Evolutionary conservation across 2,888 invertebrate genomes (phyloP).

Genomic region (Aproaerema taeniolella): DNA sequence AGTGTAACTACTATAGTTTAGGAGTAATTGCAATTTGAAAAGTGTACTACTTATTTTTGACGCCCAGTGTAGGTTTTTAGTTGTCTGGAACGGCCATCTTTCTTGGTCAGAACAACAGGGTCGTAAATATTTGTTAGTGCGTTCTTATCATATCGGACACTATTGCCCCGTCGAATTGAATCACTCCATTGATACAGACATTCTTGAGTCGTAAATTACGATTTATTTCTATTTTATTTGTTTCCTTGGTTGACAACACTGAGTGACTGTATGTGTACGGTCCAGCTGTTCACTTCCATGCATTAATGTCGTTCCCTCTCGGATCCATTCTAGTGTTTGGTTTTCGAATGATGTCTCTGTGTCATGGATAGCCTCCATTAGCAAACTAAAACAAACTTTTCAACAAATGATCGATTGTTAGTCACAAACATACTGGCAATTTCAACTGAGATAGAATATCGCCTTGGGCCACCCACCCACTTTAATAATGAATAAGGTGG

Average conservation of each 20-base stretch:
- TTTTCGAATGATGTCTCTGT: slow-evolving; percentile 27
- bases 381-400: slow-evolving; percentile 29
- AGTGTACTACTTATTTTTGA: no score
- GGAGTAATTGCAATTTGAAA: no score
- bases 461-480: slow-evolving; percentile 12
- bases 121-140: background rate
- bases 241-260: slow-evolving; percentile 1
- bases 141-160: no score
- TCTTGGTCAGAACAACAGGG: background rate
- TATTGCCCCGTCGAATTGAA: no score
- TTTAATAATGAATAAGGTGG: slow-evolving; percentile 5
- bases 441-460: slow-evolving; percentile 19
- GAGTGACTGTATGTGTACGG: slow-evolving; percentile 23
- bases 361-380: slow-evolving; percentile 39
- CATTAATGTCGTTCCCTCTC: slow-evolving; percentile 28
- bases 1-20: no score
- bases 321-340: slow-evolving; percentile 29
- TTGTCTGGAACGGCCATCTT: no score
- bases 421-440: slow-evolving; percentile 19
- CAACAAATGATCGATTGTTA: slow-evolving; percentile 28
- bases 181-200: no score
- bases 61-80: no score
- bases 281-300: slow-evolving; percentile 41
- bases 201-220: no score
- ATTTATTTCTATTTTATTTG: background rate